Evolutionary conservation across 2,797 vertebrate species (phyloP).

Genomic region (Okamejei kenojei): DNA sequence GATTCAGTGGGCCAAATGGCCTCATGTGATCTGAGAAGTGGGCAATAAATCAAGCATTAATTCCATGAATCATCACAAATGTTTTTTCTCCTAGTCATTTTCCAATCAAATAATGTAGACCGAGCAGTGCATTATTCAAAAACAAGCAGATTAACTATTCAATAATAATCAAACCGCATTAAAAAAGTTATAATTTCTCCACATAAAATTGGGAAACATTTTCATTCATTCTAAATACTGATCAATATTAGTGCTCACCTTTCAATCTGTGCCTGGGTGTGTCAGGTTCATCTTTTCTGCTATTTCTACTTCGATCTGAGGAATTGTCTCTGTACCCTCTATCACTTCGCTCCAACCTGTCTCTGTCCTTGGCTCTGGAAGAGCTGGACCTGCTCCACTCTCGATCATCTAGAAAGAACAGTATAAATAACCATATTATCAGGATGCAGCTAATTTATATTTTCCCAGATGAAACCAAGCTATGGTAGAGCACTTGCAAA

Average conservation of each 20-base stretch:
- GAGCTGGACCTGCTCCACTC: conserved; percentile 59
- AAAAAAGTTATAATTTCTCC: neutral
- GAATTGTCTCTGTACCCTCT: conserved; percentile 46
- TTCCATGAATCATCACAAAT: neutral
- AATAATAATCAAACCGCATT: neutral
- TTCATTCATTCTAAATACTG: neutral
- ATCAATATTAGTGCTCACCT: conserved; percentile 57
- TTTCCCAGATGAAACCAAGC: neutral
- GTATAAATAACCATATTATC: neutral
- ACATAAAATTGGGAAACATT: neutral
- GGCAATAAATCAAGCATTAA: neutral
- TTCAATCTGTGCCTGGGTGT: conserved; percentile 76
- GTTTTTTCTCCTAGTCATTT: neutral
- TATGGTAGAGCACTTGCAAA: neutral
- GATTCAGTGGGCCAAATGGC: neutral
- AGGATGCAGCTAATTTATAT: neutral
- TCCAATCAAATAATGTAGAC: neutral
- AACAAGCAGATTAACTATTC: neutral
- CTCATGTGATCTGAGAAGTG: no score
- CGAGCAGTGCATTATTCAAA: neutral
- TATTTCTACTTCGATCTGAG: conserved; percentile 72
- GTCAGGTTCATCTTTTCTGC: conserved; percentile 70
- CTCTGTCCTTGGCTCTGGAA: conserved; percentile 48
- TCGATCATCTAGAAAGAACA: conserved; percentile 62
- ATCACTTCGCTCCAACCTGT: conserved; percentile 59